Conservation (phyloP, 2,797 vertebrate genomes). For the Myripristis murdjan region DNA sequence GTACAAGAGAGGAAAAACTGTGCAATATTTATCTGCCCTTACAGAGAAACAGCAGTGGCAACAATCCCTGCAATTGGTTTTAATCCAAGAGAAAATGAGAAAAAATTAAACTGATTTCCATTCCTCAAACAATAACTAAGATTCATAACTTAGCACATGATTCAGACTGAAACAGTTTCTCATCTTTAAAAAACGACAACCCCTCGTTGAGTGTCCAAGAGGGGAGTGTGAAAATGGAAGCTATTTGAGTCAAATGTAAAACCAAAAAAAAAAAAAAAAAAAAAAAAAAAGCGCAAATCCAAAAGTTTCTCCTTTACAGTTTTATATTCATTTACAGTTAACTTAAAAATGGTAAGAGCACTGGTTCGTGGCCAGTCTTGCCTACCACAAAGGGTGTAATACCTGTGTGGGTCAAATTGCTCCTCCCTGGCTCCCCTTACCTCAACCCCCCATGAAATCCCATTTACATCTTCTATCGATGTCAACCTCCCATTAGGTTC, state of each 20-base stretch:
- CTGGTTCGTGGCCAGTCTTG: conserved; percentile 72
- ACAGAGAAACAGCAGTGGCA: conserved; percentile 89
- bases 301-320: conserved; percentile 81
- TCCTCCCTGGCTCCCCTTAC: conserved; percentile 63
- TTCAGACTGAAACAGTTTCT: conserved; percentile 48
- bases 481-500: conserved; percentile 70
- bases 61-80: conserved; percentile 91
- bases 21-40: conserved; percentile 92
- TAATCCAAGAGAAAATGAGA: conserved; percentile 83
- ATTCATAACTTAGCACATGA: conserved; percentile 71
- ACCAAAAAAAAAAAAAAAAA: conserved; percentile 40
- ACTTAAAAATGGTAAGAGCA: conserved; percentile 82
- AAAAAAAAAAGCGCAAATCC: conserved; percentile 50
- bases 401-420: conserved; percentile 76
- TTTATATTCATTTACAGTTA: conserved; percentile 85
- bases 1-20: conserved; percentile 84
- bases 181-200: conserved; percentile 41
- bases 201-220: conserved; percentile 59
- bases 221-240: conserved; percentile 74
- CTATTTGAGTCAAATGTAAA: conserved; percentile 70
- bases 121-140: conserved; percentile 71
- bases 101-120: conserved; percentile 75
- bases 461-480: conserved; percentile 77
- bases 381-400: conserved; percentile 73
- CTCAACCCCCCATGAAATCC: conserved; percentile 60